phyloP scores from a whole-genome alignment of 1,140 invertebrate species.

The Arctopsyche grandis region DNA sequence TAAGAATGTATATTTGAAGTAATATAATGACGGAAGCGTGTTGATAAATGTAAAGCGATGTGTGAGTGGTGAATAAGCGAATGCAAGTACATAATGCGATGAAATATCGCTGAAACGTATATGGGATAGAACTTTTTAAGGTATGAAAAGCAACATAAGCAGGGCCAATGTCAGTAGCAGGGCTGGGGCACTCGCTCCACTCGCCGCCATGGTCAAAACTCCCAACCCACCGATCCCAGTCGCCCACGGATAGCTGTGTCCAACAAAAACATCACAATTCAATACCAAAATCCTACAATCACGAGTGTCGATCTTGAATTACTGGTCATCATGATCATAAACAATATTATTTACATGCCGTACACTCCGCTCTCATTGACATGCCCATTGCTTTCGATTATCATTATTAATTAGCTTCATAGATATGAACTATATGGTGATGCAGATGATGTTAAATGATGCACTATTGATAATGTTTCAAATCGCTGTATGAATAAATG shows the following conservation, averaged over 20 bases:
- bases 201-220: constrained; percentile 44
- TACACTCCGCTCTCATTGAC: not conserved
- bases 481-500: not conserved
- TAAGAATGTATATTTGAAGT: too few species aligned
- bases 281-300: constrained; percentile 9
- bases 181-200: constrained; percentile 46
- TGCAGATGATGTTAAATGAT: not conserved
- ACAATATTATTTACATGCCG: too few species aligned
- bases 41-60: not conserved
- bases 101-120: not conserved
- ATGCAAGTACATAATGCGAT: not conserved
- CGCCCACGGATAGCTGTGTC: constrained; percentile 44
- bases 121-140: constrained; percentile 20
- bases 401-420: not conserved
- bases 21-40: constrained; percentile 6
- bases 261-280: constrained; percentile 32
- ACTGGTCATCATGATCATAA: too few species aligned
- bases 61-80: not conserved
- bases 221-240: constrained; percentile 43
- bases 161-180: constrained; percentile 47
- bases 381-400: not conserved
- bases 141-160: constrained; percentile 43
- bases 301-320: too few species aligned
- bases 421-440: not conserved
- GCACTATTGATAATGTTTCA: too few species aligned